These are phyloP conservation scores for Oophaga pumilio DNA, from an alignment of 2,113 vertebrate species.

Conservation along the genomic window DNA sequence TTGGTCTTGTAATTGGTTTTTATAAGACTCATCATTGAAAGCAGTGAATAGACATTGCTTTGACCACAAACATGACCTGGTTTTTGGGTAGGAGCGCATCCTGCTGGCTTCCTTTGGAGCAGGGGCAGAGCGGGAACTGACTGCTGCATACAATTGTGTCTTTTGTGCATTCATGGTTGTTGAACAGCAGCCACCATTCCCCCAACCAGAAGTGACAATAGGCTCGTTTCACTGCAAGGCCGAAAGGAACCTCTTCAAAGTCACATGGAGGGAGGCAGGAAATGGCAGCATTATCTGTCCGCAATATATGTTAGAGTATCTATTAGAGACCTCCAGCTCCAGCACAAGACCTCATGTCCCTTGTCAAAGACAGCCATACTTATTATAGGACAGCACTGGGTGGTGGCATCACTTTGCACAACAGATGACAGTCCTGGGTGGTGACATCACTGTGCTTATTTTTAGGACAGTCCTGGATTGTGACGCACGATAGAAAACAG, in stretches of 20 bases:
- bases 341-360: neutral
- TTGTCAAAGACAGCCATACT: neutral
- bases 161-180: conserved; percentile 52
- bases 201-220: conserved; percentile 28
- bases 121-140: neutral
- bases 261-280: conserved; percentile 18
- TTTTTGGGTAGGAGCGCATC: neutral
- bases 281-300: neutral
- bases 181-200: neutral
- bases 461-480: no score
- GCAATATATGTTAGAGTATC: neutral
- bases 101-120: neutral
- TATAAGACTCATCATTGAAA: neutral
- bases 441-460: neutral
- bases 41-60: neutral
- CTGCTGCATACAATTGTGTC: conserved; percentile 29
- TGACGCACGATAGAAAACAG: no score
- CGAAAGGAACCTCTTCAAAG: conserved; percentile 13
- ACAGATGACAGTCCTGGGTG: neutral
- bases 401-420: neutral
- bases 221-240: neutral
- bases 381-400: no score
- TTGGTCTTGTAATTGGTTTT: neutral
- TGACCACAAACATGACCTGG: conserved; percentile 27
- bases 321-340: neutral